Percentiles rank a stretch among this genome's conserved stretches.
phyloP scores from a whole-genome alignment of 1,140 invertebrate genomes.

The Drosophila elegans region DNA sequence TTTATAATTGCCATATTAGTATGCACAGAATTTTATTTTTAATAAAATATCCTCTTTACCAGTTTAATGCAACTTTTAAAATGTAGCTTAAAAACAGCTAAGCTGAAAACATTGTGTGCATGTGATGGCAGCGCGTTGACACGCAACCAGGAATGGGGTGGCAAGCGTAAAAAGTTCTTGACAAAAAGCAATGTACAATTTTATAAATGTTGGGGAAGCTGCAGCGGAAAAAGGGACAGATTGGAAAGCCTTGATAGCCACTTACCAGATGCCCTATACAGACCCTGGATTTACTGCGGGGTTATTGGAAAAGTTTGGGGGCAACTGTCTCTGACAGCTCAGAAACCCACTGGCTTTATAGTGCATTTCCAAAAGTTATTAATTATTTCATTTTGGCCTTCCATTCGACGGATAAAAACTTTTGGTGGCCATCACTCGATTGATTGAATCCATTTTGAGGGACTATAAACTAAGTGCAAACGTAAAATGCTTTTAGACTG shows the following conservation, averaged over 20 bases:
- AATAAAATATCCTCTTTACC: too few species aligned
- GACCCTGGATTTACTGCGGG: conserved; percentile 18
- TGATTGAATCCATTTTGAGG: conserved; percentile 9
- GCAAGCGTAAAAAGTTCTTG: conserved; percentile 50
- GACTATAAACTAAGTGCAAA: not conserved
- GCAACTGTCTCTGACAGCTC: conserved; percentile 35
- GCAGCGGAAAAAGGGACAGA: conserved; percentile 13
- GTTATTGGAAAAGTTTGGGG: conserved; percentile 33
- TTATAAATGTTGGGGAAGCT: conserved; percentile 44
- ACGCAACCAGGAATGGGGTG: conserved; percentile 43
- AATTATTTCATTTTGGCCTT: conserved; percentile 33
- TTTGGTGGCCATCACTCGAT: conserved; percentile 5
- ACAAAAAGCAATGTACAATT: conserved; percentile 49
- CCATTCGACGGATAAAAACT: conserved; percentile 16
- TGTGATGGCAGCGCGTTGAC: conserved; percentile 43
- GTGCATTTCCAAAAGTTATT: conserved; percentile 34
- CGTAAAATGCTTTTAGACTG: conserved; percentile 1
- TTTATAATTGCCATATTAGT: too few species aligned
- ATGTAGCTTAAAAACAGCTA: conserved; percentile 10
- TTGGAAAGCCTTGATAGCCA: conserved; percentile 40
- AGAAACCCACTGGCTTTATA: conserved; percentile 1
- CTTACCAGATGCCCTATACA: conserved; percentile 47
- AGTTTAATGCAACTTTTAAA: not conserved
- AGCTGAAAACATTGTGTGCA: not conserved
- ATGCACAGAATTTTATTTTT: too few species aligned